These are phyloP conservation scores for Lutjanus campechanus DNA, from an alignment of 2,797 vertebrate genomes.

Conservation along the genomic window DNA sequence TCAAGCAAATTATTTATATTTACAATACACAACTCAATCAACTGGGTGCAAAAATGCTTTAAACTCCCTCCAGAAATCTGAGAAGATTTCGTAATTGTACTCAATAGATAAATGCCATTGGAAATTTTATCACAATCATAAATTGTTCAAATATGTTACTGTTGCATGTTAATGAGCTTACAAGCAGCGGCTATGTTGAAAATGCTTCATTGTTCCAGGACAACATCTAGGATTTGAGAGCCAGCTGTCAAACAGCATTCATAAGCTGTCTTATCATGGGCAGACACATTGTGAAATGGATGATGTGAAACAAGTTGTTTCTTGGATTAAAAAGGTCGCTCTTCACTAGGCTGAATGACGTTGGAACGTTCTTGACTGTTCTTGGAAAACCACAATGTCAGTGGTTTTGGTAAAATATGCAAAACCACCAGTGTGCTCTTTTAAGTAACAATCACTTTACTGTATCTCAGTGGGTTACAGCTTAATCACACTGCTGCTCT, in stretches of 20 bases:
- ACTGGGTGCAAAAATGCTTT: no score
- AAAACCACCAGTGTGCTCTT: constrained; percentile 5
- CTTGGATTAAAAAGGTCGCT: background rate
- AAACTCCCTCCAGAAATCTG: no score
- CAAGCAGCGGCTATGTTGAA: background rate
- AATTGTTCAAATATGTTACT: background rate
- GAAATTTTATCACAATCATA: background rate
- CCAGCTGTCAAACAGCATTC: constrained; percentile 1
- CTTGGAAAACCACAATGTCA: constrained; percentile 2
- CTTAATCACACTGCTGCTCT: constrained; percentile 7
- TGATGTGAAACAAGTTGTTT: background rate
- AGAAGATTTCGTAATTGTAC: background rate
- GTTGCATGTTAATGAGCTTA: background rate
- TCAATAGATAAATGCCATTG: background rate
- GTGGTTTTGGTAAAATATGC: constrained; percentile 17
- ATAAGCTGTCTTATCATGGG: constrained; percentile 9
- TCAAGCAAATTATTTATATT: no score
- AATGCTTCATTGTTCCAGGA: background rate
- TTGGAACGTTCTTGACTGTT: background rate
- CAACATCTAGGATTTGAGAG: constrained; percentile 1
- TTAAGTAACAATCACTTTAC: background rate
- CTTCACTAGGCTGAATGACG: background rate
- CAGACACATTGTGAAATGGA: background rate
- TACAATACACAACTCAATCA: no score
- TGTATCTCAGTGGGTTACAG: constrained; percentile 6